A percentile compares a stretch with the other conserved stretches of the same genome.
Evolutionary conservation across 2,113 vertebrate genomes (phyloP).

Genomic region (Strigops habroptila): DNA sequence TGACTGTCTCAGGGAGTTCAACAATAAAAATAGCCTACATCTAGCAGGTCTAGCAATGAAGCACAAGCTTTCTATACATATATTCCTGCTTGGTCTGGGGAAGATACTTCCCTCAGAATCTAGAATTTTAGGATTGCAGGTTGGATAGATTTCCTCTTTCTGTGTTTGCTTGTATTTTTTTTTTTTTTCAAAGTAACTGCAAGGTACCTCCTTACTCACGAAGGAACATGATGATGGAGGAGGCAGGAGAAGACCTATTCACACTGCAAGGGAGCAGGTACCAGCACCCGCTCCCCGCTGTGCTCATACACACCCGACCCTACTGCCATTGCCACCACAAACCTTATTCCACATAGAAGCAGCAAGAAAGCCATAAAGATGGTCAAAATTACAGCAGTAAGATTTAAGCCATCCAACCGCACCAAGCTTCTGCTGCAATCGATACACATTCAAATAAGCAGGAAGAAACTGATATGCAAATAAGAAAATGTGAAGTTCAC

Average conservation of each 20-base stretch:
- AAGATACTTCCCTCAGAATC: not conserved
- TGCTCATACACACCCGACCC: not conserved
- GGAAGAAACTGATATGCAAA: not conserved
- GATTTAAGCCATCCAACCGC: not conserved
- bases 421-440: not conserved
- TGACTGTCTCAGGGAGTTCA: not conserved
- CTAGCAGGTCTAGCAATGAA: not conserved
- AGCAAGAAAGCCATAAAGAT: not conserved
- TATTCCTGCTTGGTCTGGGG: not conserved
- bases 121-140: not conserved
- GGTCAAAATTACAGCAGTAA: not conserved
- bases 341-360: not conserved
- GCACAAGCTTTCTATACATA: not conserved
- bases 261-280: not conserved
- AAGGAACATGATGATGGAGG: not conserved
- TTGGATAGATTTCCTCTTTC: conserved; percentile 62
- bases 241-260: not conserved
- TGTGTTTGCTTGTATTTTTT: not conserved
- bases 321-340: not conserved
- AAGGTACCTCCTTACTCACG: not conserved
- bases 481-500: not conserved
- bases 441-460: not conserved
- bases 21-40: not conserved
- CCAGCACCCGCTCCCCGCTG: rapidly evolving
- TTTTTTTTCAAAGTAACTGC: not conserved